Percentiles rank a stretch among this genome's conserved stretches.
These are phyloP conservation scores for Heliothis virescens DNA, from an alignment of 1,140 invertebrate species.

Conservation along the genomic window DNA sequence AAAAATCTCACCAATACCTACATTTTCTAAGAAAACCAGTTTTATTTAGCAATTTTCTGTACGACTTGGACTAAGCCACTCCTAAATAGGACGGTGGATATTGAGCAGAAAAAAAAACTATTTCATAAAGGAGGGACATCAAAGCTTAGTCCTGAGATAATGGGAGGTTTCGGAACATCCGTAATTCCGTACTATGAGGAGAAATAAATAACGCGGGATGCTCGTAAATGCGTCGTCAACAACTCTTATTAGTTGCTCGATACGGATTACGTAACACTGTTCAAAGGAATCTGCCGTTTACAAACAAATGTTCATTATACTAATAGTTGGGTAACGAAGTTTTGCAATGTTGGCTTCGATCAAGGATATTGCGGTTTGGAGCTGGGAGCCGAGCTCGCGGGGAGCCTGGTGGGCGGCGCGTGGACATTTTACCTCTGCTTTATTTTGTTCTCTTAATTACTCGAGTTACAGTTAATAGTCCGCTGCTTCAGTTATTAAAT, in stretches of 20 bases:
- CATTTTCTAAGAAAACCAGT: constrained; percentile 4
- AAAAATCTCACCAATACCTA: constrained; percentile 4
- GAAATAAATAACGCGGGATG: constrained; percentile 10
- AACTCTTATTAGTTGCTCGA: constrained; percentile 9
- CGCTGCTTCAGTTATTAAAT: constrained; percentile 25
- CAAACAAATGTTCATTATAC: constrained; percentile 24
- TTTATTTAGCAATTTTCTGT: constrained; percentile 28
- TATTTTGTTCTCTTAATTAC: constrained; percentile 29
- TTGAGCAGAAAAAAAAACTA: constrained; percentile 19
- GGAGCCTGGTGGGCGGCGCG: neutral
- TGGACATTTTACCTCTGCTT: neutral
- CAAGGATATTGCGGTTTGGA: neutral
- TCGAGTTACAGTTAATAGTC: constrained; percentile 18
- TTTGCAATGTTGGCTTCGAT: constrained; percentile 5
- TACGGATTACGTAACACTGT: neutral
- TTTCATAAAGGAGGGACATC: constrained; percentile 32
- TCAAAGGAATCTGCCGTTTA: constrained; percentile 20
- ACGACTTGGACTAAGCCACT: neutral
- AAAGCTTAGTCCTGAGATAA: constrained; percentile 24
- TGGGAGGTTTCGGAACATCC: constrained; percentile 21
- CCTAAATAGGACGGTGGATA: neutral
- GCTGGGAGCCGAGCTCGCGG: neutral
- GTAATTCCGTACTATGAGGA: neutral
- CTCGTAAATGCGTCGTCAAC: constrained; percentile 24
- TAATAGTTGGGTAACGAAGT: neutral